Evolutionary conservation across 2,888 invertebrate genomes (phyloP).

Genomic region (Drosophila ustulata): DNA sequence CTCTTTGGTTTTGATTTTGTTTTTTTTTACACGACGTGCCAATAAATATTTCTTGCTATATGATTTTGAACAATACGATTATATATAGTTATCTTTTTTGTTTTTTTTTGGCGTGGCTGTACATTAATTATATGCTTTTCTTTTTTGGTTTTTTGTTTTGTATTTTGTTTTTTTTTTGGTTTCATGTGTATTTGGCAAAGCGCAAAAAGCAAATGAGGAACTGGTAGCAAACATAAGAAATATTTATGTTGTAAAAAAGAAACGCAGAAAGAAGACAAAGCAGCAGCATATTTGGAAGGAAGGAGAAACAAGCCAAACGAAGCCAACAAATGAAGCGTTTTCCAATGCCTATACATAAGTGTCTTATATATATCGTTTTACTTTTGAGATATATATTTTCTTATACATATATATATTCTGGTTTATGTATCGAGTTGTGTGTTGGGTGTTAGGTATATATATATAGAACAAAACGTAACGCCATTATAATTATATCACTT

Average conservation of each 20-base stretch:
- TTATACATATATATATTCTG: conserved; percentile 17
- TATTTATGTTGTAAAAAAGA: conserved; percentile 15
- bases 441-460: conserved; percentile 1
- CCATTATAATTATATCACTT: conserved; percentile 16
- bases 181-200: conserved; percentile 45
- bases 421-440: conserved; percentile 7
- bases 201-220: conserved; percentile 59
- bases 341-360: conserved; percentile 43
- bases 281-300: conserved; percentile 42
- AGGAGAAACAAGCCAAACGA: conserved; percentile 46
- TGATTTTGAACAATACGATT: conserved; percentile 43
- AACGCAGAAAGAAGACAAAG: conserved; percentile 37
- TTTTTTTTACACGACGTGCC: conserved; percentile 65
- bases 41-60: conserved; percentile 59
- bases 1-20: conserved; percentile 12
- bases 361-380: conserved; percentile 23
- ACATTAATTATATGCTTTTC: conserved; percentile 43
- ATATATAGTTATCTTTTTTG: conserved; percentile 30
- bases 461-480: conserved; percentile 33
- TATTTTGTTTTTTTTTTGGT: conserved; percentile 26
- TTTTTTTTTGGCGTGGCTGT: conserved; percentile 49
- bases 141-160: conserved; percentile 29
- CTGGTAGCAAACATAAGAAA: conserved; percentile 32
- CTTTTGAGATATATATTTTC: neutral
- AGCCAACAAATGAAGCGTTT: conserved; percentile 49